Percentiles rank a stretch among this genome's conserved stretches.
phyloP scores from a whole-genome alignment of 2,113 vertebrate species.

The Jacana jacana region DNA sequence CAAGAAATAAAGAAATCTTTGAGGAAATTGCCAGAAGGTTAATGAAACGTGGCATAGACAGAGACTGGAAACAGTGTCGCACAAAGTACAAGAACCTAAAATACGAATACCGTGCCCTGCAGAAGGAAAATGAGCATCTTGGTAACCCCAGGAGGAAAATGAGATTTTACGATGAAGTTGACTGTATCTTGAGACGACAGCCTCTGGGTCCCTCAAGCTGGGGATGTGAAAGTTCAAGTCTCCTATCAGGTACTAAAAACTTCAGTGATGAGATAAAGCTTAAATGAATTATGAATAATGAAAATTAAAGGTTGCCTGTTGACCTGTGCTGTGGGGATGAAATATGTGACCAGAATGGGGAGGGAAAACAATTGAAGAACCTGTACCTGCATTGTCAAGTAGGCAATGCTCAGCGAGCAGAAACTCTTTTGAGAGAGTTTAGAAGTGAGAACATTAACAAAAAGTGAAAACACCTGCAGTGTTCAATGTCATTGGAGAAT shows the following conservation, averaged over 20 bases:
- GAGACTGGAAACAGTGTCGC: constrained; percentile 89
- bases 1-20: constrained; percentile 88
- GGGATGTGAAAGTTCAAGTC: constrained; percentile 47
- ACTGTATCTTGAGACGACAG: constrained; percentile 78
- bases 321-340: neutral
- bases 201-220: constrained; percentile 14
- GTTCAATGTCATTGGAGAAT: neutral
- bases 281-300: no score
- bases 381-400: neutral
- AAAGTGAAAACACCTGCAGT: neutral
- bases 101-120: constrained; percentile 85
- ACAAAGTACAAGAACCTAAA: constrained; percentile 92
- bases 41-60: constrained; percentile 82
- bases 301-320: neutral
- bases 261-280: neutral
- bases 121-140: constrained; percentile 79
- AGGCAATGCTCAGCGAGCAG: neutral
- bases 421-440: neutral
- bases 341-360: neutral
- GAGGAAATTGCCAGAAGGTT: constrained; percentile 84
- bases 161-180: constrained; percentile 87
- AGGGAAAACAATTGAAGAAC: neutral
- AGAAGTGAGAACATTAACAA: neutral
- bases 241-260: constrained; percentile 18
- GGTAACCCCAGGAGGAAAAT: constrained; percentile 78